These are phyloP conservation scores for Drosophila anomalata DNA, from an alignment of 2,888 invertebrate species.

Conservation along the genomic window DNA sequence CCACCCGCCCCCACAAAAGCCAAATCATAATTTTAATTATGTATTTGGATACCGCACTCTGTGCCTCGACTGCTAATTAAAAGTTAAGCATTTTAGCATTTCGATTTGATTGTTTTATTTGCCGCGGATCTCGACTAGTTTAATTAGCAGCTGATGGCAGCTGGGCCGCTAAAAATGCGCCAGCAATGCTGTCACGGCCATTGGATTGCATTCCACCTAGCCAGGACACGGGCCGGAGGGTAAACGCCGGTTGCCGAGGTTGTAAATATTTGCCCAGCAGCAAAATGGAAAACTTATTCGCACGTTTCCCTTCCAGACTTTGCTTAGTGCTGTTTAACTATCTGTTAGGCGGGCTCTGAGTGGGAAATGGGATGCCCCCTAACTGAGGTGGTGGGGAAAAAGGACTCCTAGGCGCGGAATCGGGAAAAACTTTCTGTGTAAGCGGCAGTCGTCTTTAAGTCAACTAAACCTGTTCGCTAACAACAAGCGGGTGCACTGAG, in stretches of 20 bases:
- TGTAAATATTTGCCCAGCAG: constrained; percentile 59
- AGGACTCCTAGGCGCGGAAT: constrained; percentile 40
- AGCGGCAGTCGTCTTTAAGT: constrained; percentile 64
- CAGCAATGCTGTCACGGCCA: constrained; percentile 1
- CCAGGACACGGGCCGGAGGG: background rate
- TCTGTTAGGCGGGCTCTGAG: constrained; percentile 11
- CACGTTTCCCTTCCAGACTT: constrained; percentile 67
- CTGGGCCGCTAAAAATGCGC: constrained; percentile 1
- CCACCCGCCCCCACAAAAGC: constrained; percentile 27
- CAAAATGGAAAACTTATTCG: constrained; percentile 66
- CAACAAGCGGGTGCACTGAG: constrained; percentile 9
- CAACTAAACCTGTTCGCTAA: constrained; percentile 34
- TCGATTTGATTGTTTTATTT: constrained; percentile 39
- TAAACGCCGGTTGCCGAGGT: constrained; percentile 21
- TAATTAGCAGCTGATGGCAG: constrained; percentile 28
- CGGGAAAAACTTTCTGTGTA: constrained; percentile 63
- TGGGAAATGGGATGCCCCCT: constrained; percentile 23
- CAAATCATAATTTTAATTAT: constrained; percentile 72
- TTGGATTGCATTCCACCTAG: constrained; percentile 7
- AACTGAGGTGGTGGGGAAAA: background rate
- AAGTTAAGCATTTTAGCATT: constrained; percentile 44
- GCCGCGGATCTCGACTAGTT: constrained; percentile 20
- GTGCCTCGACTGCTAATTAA: constrained; percentile 37
- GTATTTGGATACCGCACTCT: constrained; percentile 26
- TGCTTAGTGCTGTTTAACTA: constrained; percentile 52